Evolutionary conservation across 2,888 invertebrate species (phyloP).

Genomic region (Drosophila greeni): DNA sequence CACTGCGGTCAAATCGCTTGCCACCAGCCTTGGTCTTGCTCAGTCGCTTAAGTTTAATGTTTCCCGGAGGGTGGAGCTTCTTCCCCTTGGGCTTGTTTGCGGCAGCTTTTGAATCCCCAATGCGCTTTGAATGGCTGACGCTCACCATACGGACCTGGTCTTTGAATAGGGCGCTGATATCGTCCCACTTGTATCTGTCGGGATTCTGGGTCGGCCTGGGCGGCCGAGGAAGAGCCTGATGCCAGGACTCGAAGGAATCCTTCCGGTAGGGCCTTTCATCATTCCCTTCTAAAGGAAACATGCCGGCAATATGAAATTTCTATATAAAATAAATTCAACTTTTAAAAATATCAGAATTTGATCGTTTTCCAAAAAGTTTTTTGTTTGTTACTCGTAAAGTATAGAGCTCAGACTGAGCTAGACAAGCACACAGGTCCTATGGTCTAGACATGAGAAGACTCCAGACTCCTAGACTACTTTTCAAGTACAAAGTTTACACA

Average conservation of each 20-base stretch:
- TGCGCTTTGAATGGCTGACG: not conserved
- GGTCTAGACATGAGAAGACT: not conserved
- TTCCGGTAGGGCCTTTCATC: not conserved
- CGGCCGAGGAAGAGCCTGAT: not conserved
- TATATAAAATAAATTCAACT: not conserved
- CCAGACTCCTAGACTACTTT: not conserved
- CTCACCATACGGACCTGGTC: not conserved
- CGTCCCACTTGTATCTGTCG: not conserved
- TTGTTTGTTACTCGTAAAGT: too few species aligned
- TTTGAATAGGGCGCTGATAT: not conserved
- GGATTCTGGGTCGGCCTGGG: too few species aligned
- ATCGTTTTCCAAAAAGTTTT: too few species aligned
- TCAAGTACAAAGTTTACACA: slow-evolving; percentile 16
- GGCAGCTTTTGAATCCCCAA: too few species aligned
- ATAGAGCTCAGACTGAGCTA: not conserved
- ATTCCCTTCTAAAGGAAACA: not conserved
- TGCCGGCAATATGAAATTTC: not conserved
- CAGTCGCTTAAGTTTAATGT: not conserved
- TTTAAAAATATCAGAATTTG: not conserved
- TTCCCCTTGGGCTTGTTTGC: not conserved
- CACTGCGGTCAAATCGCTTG: not conserved
- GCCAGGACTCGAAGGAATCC: not conserved
- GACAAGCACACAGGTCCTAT: accelerated
- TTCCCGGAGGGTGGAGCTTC: not conserved
- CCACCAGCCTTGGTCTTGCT: not conserved